Percentiles rank a stretch among this genome's conserved stretches.
Conservation (phyloP, 1,140 invertebrate species). For the Amyelois transitella region DNA sequence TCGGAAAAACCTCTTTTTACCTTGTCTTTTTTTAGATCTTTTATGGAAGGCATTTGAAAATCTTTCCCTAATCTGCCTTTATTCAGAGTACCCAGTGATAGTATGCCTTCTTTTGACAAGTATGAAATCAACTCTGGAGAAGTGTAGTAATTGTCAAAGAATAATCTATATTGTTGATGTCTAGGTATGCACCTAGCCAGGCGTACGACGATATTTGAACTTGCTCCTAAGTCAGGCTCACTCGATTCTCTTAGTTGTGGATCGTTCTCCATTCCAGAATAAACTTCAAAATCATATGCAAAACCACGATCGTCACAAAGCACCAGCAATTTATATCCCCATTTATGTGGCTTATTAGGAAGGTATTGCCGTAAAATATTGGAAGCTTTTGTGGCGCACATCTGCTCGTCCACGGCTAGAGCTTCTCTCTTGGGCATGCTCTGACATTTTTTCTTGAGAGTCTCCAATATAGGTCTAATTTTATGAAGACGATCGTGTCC, state of each 20-base stretch:
- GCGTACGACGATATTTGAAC: slow-evolving; percentile 25
- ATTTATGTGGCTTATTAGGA: too few species aligned
- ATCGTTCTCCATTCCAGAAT: slow-evolving; percentile 27
- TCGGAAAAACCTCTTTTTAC: too few species aligned
- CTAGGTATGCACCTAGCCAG: slow-evolving; percentile 14
- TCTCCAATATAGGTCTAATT: slow-evolving; percentile 25
- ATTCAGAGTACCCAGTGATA: not conserved
- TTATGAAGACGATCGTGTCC: slow-evolving; percentile 21
- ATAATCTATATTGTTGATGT: too few species aligned
- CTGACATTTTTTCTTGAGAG: slow-evolving; percentile 19
- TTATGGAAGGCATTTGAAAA: not conserved
- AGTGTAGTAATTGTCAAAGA: not conserved
- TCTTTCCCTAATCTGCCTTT: not conserved
- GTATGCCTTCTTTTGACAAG: not conserved
- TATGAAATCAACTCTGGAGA: too few species aligned
- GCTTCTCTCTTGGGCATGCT: slow-evolving; percentile 19
- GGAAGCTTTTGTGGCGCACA: slow-evolving; percentile 34
- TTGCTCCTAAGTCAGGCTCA: slow-evolving; percentile 29
- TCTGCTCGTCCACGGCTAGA: slow-evolving; percentile 32
- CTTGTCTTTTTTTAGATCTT: too few species aligned
- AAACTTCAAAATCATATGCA: slow-evolving; percentile 39
- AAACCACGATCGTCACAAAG: too few species aligned
- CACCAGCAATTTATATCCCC: slow-evolving; percentile 46
- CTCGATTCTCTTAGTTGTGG: slow-evolving; percentile 7
- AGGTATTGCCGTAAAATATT: slow-evolving; percentile 37